Conservation (phyloP, 2,888 invertebrate species). For the Molorchus minor region DNA sequence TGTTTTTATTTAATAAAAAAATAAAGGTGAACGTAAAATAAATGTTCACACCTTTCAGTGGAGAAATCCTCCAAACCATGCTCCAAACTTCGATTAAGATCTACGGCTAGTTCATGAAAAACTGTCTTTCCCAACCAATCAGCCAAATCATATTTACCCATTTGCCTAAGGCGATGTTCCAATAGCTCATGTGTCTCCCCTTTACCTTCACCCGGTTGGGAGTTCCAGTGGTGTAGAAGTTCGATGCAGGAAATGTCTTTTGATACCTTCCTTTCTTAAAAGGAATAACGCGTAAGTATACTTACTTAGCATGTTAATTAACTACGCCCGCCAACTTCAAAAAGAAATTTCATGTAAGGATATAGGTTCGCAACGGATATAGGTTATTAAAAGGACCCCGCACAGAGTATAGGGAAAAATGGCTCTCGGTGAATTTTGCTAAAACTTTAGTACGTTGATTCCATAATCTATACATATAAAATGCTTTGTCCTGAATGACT, state of each 20-base stretch:
- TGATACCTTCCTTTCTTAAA: conserved; percentile 62
- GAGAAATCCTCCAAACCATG: conserved; percentile 49
- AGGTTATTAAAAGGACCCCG: not conserved
- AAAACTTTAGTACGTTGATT: no score
- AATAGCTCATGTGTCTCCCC: conserved; percentile 68
- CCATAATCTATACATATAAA: no score
- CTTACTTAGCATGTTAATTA: no score
- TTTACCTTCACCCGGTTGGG: conserved; percentile 63
- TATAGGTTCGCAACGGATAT: not conserved
- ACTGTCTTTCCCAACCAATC: conserved; percentile 70
- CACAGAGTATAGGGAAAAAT: conserved; percentile 5
- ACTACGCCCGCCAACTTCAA: no score
- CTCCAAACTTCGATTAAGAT: conserved; percentile 56
- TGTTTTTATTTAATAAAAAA: not conserved
- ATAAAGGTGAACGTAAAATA: not conserved
- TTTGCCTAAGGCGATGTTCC: conserved; percentile 67
- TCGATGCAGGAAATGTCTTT: conserved; percentile 66
- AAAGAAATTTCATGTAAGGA: no score
- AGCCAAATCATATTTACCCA: conserved; percentile 68
- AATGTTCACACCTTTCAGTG: conserved; percentile 32
- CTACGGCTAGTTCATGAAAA: conserved; percentile 66
- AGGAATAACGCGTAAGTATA: not conserved
- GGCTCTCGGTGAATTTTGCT: no score
- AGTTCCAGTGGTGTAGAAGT: conserved; percentile 70
- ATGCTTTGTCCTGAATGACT: no score